These are phyloP conservation scores for Umimayanthus chanpuru DNA, from an alignment of 92 coral and sea anemone genomes.

Conservation along the genomic window DNA sequence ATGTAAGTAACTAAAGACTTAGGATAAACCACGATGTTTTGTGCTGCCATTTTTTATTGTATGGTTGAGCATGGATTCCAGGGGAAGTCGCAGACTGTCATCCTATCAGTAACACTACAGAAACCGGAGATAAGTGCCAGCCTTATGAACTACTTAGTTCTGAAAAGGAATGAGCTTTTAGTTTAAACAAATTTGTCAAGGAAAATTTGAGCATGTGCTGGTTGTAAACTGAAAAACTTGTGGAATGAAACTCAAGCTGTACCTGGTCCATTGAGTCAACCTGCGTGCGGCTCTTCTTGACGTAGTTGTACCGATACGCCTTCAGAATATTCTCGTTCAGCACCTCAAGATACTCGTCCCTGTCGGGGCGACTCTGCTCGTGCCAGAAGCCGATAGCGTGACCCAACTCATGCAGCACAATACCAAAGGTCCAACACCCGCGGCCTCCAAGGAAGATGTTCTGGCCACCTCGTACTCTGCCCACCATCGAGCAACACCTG, in stretches of 20 bases:
- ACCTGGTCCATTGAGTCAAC: constrained; percentile 74
- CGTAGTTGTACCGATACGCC: constrained; percentile 60
- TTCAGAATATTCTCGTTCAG: constrained; percentile 58
- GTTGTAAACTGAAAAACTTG: too few relatives aligned
- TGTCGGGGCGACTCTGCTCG: constrained; percentile 82
- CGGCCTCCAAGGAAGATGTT: constrained; percentile 51
- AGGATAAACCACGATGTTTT: too few relatives aligned
- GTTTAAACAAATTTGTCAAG: too few relatives aligned
- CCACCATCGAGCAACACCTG: constrained; percentile 81
- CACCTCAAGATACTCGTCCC: constrained; percentile 75
- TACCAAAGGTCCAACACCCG: constrained; percentile 64
- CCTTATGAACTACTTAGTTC: too few relatives aligned
- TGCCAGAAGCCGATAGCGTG: constrained; percentile 87
- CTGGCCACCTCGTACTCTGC: constrained; percentile 72
- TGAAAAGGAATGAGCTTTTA: too few relatives aligned
- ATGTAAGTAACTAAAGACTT: too few relatives aligned
- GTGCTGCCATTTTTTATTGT: neutral
- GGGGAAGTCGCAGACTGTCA: too few relatives aligned
- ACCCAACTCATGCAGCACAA: constrained; percentile 81
- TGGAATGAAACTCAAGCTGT: too few relatives aligned
- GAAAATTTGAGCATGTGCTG: too few relatives aligned
- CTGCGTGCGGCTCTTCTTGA: constrained; percentile 37
- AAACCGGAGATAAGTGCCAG: too few relatives aligned
- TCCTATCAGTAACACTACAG: too few relatives aligned
- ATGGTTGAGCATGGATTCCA: neutral